These are phyloP conservation scores for Girardia tigrina DNA, from an alignment of 2,888 invertebrate species.

Conservation along the genomic window DNA sequence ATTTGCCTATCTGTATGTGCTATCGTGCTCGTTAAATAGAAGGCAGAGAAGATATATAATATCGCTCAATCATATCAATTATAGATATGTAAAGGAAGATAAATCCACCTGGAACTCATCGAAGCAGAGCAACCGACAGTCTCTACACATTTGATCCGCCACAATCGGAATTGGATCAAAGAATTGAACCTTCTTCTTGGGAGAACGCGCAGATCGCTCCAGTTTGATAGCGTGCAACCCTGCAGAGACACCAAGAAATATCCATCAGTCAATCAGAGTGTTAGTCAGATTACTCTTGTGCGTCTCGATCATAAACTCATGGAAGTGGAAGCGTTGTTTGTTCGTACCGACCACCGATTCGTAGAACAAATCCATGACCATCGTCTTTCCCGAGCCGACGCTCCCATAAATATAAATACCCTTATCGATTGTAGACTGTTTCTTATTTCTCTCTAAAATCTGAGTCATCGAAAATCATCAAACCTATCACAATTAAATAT, in stretches of 20 bases:
- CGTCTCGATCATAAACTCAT: conserved; percentile 89
- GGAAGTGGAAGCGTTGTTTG: conserved; percentile 72
- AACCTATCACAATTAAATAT: too few species aligned
- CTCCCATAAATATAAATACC: neutral
- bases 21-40: too few species aligned
- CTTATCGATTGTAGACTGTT: neutral
- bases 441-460: too few species aligned
- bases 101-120: conserved; percentile 96
- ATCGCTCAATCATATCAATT: too few species aligned
- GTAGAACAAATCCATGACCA: conserved; percentile 94
- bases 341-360: conserved; percentile 55
- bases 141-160: conserved; percentile 67
- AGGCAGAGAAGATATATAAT: too few species aligned
- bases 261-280: neutral
- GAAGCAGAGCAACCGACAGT: conserved; percentile 83
- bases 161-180: conserved; percentile 90
- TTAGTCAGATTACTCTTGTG: conserved; percentile 57
- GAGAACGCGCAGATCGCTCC: conserved; percentile 42
- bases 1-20: too few species aligned
- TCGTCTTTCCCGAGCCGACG: conserved; percentile 67
- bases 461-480: too few species aligned
- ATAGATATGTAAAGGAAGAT: too few species aligned
- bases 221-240: conserved; percentile 73
- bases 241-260: conserved; percentile 40
- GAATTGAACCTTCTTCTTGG: conserved; percentile 56